phyloP scores from a whole-genome alignment of 2,113 vertebrate species.

The Probosciger aterrimus region DNA sequence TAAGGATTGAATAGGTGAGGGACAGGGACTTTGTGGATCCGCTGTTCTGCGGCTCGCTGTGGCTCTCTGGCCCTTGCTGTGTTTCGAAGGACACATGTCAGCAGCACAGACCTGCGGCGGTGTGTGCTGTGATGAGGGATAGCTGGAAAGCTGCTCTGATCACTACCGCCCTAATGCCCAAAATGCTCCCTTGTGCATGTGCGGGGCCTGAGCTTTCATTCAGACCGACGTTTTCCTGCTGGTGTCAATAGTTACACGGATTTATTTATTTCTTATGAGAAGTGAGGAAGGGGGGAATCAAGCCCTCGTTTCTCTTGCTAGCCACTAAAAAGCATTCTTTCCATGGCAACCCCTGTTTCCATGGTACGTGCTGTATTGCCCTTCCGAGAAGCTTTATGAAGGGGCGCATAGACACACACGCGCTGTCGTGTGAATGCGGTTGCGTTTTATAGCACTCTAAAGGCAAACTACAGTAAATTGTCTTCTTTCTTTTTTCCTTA shows the following conservation, averaged over 20 bases:
- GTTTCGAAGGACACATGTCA: background rate
- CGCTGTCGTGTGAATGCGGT: constrained; percentile 26
- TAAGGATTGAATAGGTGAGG: constrained; percentile 4
- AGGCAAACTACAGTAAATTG: constrained; percentile 36
- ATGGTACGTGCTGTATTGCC: constrained; percentile 56
- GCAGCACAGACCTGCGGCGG: background rate
- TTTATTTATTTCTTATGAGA: background rate
- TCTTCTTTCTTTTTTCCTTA: constrained; percentile 16
- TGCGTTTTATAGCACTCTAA: constrained; percentile 53
- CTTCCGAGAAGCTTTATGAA: constrained; percentile 64
- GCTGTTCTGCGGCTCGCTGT: background rate
- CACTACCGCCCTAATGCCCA: background rate
- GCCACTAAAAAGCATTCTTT: constrained; percentile 67
- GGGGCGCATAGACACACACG: background rate
- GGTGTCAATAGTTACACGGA: background rate
- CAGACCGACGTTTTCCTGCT: background rate
- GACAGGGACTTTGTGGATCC: background rate
- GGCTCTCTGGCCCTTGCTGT: background rate
- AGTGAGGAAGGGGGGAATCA: background rate
- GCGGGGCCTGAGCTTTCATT: accelerated
- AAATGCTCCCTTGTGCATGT: background rate
- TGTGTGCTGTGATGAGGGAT: background rate
- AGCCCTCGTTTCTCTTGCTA: constrained; percentile 42
- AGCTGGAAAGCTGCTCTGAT: background rate
- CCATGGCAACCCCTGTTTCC: constrained; percentile 77